Evolutionary conservation across 2,888 invertebrate genomes (phyloP), one percentile per base, ranked within the genome.

Genomic region (Empis stercorea): DNA sequence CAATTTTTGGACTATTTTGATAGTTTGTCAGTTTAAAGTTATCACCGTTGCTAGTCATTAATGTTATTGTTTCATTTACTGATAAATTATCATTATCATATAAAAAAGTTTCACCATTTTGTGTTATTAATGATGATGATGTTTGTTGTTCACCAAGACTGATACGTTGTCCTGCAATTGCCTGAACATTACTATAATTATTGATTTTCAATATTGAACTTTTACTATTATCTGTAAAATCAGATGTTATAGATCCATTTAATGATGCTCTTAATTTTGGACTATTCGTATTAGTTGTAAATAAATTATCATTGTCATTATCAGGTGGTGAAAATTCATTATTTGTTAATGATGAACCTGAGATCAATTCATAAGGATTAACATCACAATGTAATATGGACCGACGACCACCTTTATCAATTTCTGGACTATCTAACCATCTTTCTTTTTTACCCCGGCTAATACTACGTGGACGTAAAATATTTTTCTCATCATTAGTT

Each of bases 361-460:
- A 80, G 57, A 87, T 79, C 61, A 88, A 73, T 54, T 86, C 84
- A 62, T 88, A 88, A 4, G 88, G 87, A 66, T 87, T 88, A 37
- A 88, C 84, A 63, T 84, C 80, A 70, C 87, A 88, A 57, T 86
- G 83, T 38, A 88, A 70, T 54, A 88, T 88, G 15, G 87, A 87
- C 54, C 78, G 80, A 40, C 81, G 64, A 13, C 69, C 64, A 45
- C 59, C 54, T 10, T 60, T 57, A 16, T 60, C 59, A 20, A 13
- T 44, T 17, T 13, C 46, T 32, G 7, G 30, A 32, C 43, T 56
- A 40, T 32, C 44, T 53, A 34, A 34, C 17, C 65, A 30, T 51
- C 52, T 52, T 49, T 70, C 56, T 11, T 56, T 72, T 55, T 71
- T 73, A 1, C 71, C 71, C 45, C 74, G 68, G 55, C 71, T 71